Evolutionary conservation across 2,888 invertebrate species (phyloP), one percentile per base, ranked within the genome.

Genomic region (Ichneumoninae sp.): DNA sequence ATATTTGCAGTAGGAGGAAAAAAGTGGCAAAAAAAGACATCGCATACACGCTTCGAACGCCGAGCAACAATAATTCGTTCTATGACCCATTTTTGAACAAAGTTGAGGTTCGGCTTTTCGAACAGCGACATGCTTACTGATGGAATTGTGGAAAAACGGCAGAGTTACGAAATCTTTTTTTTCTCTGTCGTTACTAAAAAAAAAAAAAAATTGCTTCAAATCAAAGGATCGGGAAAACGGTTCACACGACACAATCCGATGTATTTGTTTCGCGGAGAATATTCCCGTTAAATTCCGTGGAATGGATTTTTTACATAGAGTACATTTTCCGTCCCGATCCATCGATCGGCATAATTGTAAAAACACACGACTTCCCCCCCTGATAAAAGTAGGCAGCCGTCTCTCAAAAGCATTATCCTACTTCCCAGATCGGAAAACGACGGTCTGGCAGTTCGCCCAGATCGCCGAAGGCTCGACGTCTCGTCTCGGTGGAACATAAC

Each of bases 401-500:
- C 16, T 47, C 8, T 57, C 13, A 16, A 30, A 33, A 30, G 13
- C 1, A 63, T 63, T n/a, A 33, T n/a, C 7, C 16, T 33, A 63
- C 44, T 63, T 63, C n/a, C 16, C 16, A 63, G 16, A 63, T 63
- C 30, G 57, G 52, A 30, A 16, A 33, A 52, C 33, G n/a, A 30
- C 33, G 19, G 71, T 68, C 66, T 73, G 73, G 80, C 66, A 19
- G 6, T 33, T 66, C 8, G 30, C 66, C 80, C 50, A n/a, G n/a
- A n/a, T n/a, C 22, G 40, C 50, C 60, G 57, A 33, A 13, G 47
- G n/a, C 19, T 36, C 54, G 16, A 3, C 36, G 33, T 33, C 44
- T 71, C 50, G 54, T 52, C 75, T 54, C 79, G 75, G 70, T 47
- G 13, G 70, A 75, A 83, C 50, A 65, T 70, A 7, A 79, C 75